A percentile compares a stretch with the other conserved stretches of the same genome.
These are phyloP conservation scores for Priapulus caudatus DNA, from an alignment of 2,888 invertebrate species.

Conservation along the genomic window DNA sequence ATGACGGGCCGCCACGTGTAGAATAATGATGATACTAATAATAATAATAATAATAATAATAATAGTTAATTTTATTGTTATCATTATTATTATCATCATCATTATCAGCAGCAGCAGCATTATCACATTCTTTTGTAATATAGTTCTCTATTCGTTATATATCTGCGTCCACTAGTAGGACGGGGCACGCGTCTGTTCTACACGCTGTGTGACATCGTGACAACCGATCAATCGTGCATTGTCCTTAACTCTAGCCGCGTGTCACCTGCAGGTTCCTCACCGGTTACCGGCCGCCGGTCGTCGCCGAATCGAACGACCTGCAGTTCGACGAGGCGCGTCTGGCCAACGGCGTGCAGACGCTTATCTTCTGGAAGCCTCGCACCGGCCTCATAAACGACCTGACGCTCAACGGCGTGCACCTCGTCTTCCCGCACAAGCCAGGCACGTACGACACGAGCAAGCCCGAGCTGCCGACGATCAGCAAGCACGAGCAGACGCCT, in stretches of 20 bases:
- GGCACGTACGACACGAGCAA: neutral
- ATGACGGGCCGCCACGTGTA: no score
- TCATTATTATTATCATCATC: constrained; percentile 3
- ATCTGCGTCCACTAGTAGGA: no score
- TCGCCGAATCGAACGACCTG: neutral
- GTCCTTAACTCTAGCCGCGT: no score
- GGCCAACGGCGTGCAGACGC: neutral
- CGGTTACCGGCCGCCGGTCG: neutral
- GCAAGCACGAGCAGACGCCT: neutral
- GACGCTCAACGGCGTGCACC: neutral
- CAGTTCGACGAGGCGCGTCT: neutral
- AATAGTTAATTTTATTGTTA: neutral
- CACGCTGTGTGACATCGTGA: no score
- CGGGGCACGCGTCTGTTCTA: no score
- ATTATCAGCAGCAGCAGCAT: neutral
- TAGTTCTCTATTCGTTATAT: no score
- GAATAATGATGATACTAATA: no score
- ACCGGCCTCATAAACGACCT: neutral
- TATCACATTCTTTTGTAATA: no score
- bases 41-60: neutral
- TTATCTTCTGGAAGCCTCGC: neutral
- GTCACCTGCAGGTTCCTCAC: no score
- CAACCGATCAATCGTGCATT: no score
- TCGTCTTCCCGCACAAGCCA: neutral
- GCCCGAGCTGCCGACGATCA: neutral